Base-by-base conservation (phyloP, 2,888 invertebrate genomes). In the Coremacera marginata region DNA sequence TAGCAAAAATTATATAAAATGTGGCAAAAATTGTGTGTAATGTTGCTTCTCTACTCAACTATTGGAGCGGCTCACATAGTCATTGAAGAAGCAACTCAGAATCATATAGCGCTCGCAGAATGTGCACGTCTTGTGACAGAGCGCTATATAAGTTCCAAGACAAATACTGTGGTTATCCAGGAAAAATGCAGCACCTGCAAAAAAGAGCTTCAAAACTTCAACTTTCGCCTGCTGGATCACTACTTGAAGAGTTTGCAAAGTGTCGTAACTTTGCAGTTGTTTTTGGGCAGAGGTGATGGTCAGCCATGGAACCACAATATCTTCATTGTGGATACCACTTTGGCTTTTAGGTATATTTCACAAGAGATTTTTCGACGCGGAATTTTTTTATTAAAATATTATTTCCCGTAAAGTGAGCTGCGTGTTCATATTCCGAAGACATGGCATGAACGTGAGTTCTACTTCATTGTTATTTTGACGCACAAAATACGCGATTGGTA, bases 401-500 rank as follows among this genome's bases (percentile, higher is more conserved):
- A 44, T 14, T 44, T 11, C 9, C 27, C 9, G 71, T 65, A 0
- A 5, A 87, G 83, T 0, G 44, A 77, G 1, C 62, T 88, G 1
- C 80, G 82, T 7, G 70, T 81, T 3, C 77, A 37, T 16, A 78
- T 83, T 14, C 82, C 84, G 2, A 31, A 79, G 5, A 78, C 80
- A 0, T 14, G 68, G 25, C 78, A 83, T 22, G 86, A 87, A n/a
- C 82, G 83, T 1, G 81, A 85, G 44, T 86, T 83, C 63, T 84
- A 83, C 70, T 86, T 86, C 68, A 70, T 86, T 5, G 82, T 88
- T 4, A 78, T 87, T 27, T 63, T 86, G 11, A 83, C 84, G 4
- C 76, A 77, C 5, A 73, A 67, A n/a, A 5, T 72, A 0, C 0
- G 70, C 76, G 63, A 63, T 31, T 60, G 57, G 25, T 37, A 8